Base-by-base conservation (phyloP, 1,140 invertebrate species). In the Palaemon carinicauda region DNA sequence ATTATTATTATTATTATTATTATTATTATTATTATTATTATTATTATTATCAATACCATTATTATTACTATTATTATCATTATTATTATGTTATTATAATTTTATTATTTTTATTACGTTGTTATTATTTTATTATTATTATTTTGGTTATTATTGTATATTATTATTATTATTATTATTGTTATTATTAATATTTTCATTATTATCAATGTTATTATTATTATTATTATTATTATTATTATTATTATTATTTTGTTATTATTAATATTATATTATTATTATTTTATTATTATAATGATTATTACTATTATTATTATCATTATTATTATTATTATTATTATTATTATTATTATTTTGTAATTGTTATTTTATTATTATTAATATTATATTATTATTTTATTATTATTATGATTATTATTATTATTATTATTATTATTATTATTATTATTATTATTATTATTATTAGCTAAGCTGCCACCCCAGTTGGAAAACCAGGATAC, bases 221-320 rank as follows among this genome's bases (percentile, higher is more conserved):
- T 60, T 60, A 60, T 60, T 60, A 60, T 60, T 60, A 60, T 60
- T 60, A 60, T 60, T 60, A 60, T 60, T 60, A 60, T 60, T 60
- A 60, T 60, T 60, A 60, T 60, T 60, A 60, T 60, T 60, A 60
- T 3, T 60, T 7, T 10, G 17, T 15, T 60, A 3, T 7, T 60
- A 7, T 60, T 21, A 7, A 60, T 60, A 0, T 60, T 21, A 1
- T 27, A 1, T 24, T 5, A 14, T 14, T 69, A 27, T 27, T 14
- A 21, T 65, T 14, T 69, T 1, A 0, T 2, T 65, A 60, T n/a
- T n/a, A n/a, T n/a, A n/a, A 24, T 65, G 1, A 12, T 10, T 65
- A 24, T 65, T 10, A 3, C 2, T 65, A 24, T 65, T 10, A 27
- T 10, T 3, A 24, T 4, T 4, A 60, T 60, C 14, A 60, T 60